These are phyloP conservation scores for Callorhinus ursinus DNA, from an alignment of 2,113 vertebrate species.

Conservation along the genomic window DNA sequence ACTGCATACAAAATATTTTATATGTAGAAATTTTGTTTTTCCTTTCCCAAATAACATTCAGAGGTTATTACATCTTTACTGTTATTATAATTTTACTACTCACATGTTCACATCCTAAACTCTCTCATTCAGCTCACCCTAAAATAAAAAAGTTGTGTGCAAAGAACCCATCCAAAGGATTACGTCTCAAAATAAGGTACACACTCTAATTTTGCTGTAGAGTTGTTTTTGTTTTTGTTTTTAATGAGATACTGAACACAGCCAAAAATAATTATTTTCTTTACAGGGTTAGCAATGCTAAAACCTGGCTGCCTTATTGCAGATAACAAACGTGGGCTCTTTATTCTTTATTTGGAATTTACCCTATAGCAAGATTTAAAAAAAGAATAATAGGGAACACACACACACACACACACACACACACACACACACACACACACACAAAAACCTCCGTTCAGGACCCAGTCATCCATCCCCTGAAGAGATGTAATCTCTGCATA, in stretches of 20 bases:
- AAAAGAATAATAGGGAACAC: slow-evolving; percentile 54
- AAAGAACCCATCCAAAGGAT: not conserved
- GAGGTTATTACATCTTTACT: not conserved
- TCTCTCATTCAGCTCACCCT: not conserved
- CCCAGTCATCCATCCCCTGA: slow-evolving; percentile 49
- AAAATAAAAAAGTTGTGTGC: not conserved
- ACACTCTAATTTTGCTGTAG: not conserved
- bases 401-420: not conserved
- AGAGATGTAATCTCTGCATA: slow-evolving; percentile 76
- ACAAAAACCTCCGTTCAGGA: slow-evolving; percentile 30
- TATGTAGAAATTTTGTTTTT: not conserved
- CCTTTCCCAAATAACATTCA: not conserved
- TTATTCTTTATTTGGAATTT: slow-evolving; percentile 57
- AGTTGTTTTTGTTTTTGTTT: not conserved
- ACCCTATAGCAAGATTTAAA: not conserved
- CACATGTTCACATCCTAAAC: not conserved
- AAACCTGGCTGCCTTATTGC: slow-evolving; percentile 20
- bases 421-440: not conserved
- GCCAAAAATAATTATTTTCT: slow-evolving; percentile 60
- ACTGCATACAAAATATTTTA: not conserved
- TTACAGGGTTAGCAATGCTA: slow-evolving; percentile 30
- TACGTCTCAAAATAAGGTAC: slow-evolving; percentile 58
- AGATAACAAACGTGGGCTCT: slow-evolving; percentile 49
- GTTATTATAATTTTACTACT: not conserved
- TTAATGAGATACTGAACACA: not conserved